phyloP scores from a whole-genome alignment of 2,797 vertebrate species.

The Tenualosa thibaudeaui region DNA sequence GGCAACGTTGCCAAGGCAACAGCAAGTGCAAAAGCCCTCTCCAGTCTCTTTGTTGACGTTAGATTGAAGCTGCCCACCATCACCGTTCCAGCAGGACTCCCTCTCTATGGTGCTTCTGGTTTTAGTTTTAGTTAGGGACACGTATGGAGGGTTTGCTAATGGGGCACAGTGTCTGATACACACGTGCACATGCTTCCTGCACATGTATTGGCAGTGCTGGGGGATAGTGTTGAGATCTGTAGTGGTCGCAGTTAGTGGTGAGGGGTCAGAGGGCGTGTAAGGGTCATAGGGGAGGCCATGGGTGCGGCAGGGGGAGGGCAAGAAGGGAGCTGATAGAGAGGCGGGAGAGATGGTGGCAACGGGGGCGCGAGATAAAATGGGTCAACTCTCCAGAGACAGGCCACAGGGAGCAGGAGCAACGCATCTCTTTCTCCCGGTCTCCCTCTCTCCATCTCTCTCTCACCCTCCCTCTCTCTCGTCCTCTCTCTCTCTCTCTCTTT shows the following conservation, averaged over 20 bases:
- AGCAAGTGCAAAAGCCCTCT: no score
- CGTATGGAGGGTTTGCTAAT: background rate
- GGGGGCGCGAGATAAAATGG: constrained; percentile 54
- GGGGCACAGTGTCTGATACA: background rate
- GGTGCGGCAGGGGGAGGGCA: background rate
- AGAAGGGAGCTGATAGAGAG: background rate
- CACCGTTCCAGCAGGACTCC: background rate
- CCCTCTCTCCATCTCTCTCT: background rate
- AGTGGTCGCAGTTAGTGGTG: background rate
- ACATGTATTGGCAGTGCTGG: background rate
- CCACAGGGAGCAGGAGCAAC: constrained; percentile 57
- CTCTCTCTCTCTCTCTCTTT: constrained; percentile 32
- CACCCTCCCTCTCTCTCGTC: background rate
- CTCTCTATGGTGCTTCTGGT: background rate
- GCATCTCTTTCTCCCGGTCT: constrained; percentile 52
- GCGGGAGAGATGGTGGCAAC: background rate
- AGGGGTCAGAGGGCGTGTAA: background rate
- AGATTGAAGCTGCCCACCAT: background rate
- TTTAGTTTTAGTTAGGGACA: background rate
- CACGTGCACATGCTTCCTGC: background rate
- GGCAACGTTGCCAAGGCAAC: background rate
- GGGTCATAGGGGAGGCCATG: background rate
- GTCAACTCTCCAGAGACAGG: constrained; percentile 67
- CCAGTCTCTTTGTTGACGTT: background rate
- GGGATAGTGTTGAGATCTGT: background rate